These are phyloP conservation scores for Rhynchomys soricoides DNA, from an alignment of 2,113 vertebrate species.

Conservation along the genomic window DNA sequence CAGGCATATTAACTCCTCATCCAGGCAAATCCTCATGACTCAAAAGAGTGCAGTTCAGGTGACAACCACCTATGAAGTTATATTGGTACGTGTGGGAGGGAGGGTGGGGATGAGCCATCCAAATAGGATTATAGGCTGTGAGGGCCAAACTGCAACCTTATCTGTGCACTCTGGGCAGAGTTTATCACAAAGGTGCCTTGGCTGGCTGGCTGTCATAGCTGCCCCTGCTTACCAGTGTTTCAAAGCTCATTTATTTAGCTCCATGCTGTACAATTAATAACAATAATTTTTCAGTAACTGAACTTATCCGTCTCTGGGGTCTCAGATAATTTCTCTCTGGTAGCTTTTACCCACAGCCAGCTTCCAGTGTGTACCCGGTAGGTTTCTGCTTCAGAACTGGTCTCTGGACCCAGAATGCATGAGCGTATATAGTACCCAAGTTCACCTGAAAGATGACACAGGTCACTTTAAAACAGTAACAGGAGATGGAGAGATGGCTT, in stretches of 20 bases:
- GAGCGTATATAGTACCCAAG: not conserved
- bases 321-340: not conserved
- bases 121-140: not conserved
- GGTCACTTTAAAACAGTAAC: not conserved
- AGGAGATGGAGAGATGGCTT: not conserved
- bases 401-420: not conserved
- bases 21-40: not conserved
- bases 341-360: not conserved
- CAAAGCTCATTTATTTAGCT: not conserved
- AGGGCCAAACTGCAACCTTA: not conserved
- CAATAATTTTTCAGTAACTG: not conserved
- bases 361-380: not conserved
- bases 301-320: not conserved
- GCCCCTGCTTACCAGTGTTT: not conserved
- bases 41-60: not conserved
- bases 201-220: not conserved
- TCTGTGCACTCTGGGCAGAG: not conserved
- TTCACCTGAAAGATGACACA: not conserved
- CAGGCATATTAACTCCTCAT: not conserved
- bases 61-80: slow-evolving; percentile 37
- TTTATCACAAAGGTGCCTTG: not conserved
- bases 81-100: slow-evolving; percentile 28
- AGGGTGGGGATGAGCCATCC: not conserved
- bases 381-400: not conserved
- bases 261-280: not conserved